Conservation (phyloP, 2,888 invertebrate genomes). For the Microplitis deprimator region DNA sequence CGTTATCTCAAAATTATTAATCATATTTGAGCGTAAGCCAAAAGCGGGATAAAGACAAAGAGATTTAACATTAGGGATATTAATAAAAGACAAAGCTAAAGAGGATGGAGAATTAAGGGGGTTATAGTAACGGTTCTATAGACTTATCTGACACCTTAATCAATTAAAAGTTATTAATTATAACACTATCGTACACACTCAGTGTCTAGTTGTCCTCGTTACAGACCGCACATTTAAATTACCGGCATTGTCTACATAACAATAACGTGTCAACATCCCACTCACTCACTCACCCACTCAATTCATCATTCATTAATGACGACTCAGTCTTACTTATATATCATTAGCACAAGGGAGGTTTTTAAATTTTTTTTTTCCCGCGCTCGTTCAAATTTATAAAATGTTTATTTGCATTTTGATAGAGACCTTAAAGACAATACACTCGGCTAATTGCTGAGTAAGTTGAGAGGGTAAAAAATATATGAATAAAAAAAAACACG, state of each 20-base stretch:
- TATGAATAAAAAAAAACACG: conserved; percentile 19
- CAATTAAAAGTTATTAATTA: conserved; percentile 69
- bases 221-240: conserved; percentile 18
- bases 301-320: conserved; percentile 24
- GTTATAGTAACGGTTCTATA: conserved; percentile 59
- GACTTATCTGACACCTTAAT: conserved; percentile 71
- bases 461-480: neutral
- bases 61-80: neutral
- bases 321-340: neutral
- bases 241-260: conserved; percentile 28
- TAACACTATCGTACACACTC: conserved; percentile 40
- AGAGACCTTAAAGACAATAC: neutral
- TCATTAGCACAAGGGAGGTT: neutral
- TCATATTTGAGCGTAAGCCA: conserved; percentile 54
- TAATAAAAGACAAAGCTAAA: neutral
- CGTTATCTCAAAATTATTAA: conserved; percentile 70
- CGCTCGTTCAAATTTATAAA: neutral
- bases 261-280: conserved; percentile 25
- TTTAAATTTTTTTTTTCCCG: neutral
- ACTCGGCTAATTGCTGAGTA: neutral
- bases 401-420: neutral
- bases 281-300: neutral
- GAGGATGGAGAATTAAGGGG: conserved; percentile 18
- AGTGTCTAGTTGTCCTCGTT: neutral
- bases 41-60: conserved; percentile 18